Base-by-base conservation (phyloP, 2,113 vertebrate species). In the Megaptera novaeangliae region DNA sequence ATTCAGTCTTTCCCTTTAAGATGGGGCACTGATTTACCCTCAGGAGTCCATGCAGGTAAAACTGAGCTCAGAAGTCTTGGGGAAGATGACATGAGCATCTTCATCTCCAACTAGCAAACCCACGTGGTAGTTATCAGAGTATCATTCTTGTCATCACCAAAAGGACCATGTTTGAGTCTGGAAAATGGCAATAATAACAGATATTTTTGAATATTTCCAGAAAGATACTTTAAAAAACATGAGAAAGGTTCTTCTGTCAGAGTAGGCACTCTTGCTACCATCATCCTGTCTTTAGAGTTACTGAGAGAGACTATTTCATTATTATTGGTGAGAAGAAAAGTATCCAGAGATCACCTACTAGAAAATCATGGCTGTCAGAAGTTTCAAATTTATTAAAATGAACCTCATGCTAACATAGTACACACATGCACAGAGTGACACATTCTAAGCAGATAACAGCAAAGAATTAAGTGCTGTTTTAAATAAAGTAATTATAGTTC, bases 311-410 rank as follows among this genome's bases (percentile, higher is more conserved):
- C 23, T 63, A 71, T 44, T 36, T 85, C 52, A 61, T 78, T 71
- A 57, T 80, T 87, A 25, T 31, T 68, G 55, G 18, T 75, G 25
- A 88, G 64, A 88, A 95, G 52, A 77, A 93, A 81, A 86, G 41
- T 29, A 63, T 66, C 57, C 66, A 92, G 72, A 93, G 63, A 57
- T 83, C 41, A 72, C 29, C 41, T 88, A 94, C 64, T 82, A 92
- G 72, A 94, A 95, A 74, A 46, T 87, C 72, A 36, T 57, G 64
- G 3, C 36, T 88, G 6, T 89, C 25, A 78, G 59, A 72, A 64
- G 46, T 82, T 98, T 88, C 72, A 59, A 5, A 29, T 95, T 97
- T 97, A 94, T 97, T 91, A 71, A 85, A 87, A 66, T 92, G 41
- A 89, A 69, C 52, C 61, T 75, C n/a, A 66, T 82, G 78, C 68